These are phyloP conservation scores for Ectobius pallidus DNA, from an alignment of 2,888 invertebrate genomes.

Conservation along the genomic window DNA sequence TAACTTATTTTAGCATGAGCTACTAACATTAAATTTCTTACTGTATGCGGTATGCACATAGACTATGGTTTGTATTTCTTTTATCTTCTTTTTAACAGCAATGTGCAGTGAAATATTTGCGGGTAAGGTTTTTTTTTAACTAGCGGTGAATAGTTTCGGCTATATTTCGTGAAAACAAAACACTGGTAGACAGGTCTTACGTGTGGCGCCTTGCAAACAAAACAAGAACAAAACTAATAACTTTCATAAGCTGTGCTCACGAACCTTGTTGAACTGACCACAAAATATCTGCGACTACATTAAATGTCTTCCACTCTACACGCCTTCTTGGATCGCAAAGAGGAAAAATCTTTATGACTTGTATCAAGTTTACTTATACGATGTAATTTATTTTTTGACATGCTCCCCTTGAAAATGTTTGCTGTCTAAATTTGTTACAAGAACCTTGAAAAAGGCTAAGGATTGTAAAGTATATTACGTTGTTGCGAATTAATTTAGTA, in stretches of 20 bases:
- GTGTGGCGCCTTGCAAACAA: not conserved
- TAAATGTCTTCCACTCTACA: not conserved
- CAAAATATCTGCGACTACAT: not conserved
- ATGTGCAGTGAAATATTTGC: not conserved
- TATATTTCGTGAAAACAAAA: not conserved
- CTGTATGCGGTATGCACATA: too few species aligned
- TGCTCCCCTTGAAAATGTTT: too few species aligned
- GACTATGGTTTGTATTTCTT: too few species aligned
- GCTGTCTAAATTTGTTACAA: too few species aligned
- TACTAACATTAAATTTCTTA: too few species aligned
- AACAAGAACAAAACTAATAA: not conserved
- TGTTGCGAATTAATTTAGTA: too few species aligned
- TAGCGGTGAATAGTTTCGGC: not conserved
- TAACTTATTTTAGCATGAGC: too few species aligned
- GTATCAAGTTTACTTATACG: too few species aligned
- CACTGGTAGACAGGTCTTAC: not conserved
- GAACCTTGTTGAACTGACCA: not conserved
- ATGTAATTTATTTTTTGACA: too few species aligned
- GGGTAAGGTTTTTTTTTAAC: not conserved
- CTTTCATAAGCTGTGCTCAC: not conserved
- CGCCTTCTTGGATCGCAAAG: not conserved
- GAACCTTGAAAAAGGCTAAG: too few species aligned
- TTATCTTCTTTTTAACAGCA: not conserved
- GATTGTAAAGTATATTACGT: too few species aligned
- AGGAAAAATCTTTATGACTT: not conserved